A percentile compares a stretch with the other conserved stretches of the same genome.
Evolutionary conservation across 53 echinoderm and acorn worm species (phyloP).

Genomic region (Hippasteria phrygiana): DNA sequence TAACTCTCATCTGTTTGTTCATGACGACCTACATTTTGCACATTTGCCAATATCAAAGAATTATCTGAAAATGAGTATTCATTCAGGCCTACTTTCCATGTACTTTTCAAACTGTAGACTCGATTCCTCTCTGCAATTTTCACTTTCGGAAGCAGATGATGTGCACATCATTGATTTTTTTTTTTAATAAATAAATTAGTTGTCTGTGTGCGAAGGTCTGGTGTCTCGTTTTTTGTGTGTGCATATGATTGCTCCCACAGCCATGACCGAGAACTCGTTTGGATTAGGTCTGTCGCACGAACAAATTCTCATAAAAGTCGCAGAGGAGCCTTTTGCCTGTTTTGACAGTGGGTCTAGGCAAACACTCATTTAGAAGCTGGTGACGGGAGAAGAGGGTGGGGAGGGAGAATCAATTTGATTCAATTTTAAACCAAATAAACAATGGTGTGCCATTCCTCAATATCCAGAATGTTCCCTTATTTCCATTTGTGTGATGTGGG

Average conservation of each 20-base stretch:
- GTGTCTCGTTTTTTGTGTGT: background rate
- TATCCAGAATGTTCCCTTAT: background rate
- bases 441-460: background rate
- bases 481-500: background rate
- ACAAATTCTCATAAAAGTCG: constrained; percentile 64
- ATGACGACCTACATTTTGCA: background rate
- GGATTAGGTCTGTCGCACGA: constrained; percentile 29
- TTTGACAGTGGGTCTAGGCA: constrained; percentile 54
- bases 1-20: no score
- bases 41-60: background rate
- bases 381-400: constrained; percentile 32
- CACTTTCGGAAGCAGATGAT: constrained; percentile 4
- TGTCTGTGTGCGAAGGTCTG: background rate
- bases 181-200: background rate
- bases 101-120: background rate
- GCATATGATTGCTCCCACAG: constrained; percentile 9
- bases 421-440: constrained; percentile 51
- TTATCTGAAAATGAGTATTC: background rate
- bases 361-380: constrained; percentile 58
- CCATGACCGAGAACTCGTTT: constrained; percentile 36
- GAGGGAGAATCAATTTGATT: constrained; percentile 44
- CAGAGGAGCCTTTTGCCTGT: constrained; percentile 39
- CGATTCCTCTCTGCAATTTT: background rate
- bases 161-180: constrained; percentile 21
- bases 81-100: background rate